A percentile compares a stretch with the other conserved stretches of the same genome.
phyloP scores from a whole-genome alignment of 2,113 vertebrate species.

The Rhipidura dahli region DNA sequence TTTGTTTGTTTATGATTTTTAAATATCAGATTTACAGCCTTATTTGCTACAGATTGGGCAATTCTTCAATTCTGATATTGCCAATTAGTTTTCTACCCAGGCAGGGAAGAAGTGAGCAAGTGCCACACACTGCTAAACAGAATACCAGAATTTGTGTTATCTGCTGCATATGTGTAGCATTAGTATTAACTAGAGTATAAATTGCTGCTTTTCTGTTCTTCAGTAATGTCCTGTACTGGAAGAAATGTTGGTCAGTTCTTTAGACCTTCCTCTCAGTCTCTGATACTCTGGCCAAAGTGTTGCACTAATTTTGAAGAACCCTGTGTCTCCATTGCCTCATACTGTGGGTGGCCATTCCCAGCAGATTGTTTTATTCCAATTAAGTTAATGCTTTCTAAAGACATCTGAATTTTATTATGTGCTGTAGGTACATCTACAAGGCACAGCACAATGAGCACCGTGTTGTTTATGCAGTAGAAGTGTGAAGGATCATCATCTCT shows the following conservation, averaged over 20 bases:
- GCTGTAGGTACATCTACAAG: not conserved
- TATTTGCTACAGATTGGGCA: not conserved
- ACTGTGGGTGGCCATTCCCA: not conserved
- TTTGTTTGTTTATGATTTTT: not conserved
- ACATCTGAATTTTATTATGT: not conserved
- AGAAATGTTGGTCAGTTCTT: not conserved
- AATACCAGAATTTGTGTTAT: not conserved
- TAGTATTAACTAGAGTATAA: not conserved
- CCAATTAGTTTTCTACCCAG: not conserved
- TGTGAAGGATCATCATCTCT: not conserved
- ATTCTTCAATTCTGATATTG: not conserved
- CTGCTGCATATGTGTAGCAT: not conserved
- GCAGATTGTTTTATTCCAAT: accelerated
- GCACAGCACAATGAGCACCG: not conserved
- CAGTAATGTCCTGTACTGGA: not conserved
- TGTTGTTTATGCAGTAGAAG: not conserved
- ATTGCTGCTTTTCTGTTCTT: not conserved
- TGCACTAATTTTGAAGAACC: not conserved
- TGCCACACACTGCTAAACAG: not conserved
- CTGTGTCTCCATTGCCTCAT: not conserved
- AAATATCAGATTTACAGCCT: not conserved
- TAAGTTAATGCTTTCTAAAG: not conserved
- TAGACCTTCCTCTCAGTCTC: not conserved
- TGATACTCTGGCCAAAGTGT: not conserved
- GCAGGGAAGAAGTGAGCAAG: not conserved